phyloP scores from a whole-genome alignment of 2,113 vertebrate species.

The Anser brachyrhynchus region DNA sequence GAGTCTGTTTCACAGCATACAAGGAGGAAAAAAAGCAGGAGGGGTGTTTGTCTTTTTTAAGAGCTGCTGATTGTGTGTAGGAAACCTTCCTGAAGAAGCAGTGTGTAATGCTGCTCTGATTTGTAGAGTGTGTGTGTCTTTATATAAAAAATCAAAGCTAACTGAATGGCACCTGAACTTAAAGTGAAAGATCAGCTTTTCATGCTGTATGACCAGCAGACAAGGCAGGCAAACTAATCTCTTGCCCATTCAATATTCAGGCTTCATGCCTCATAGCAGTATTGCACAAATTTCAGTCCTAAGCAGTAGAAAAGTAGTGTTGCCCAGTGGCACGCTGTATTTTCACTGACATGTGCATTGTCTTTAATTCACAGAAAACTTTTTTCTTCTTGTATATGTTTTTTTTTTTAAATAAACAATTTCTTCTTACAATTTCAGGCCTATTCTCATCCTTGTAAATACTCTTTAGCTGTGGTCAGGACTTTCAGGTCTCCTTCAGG shows the following conservation, averaged over 20 bases:
- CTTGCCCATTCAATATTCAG: background rate
- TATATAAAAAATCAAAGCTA: background rate
- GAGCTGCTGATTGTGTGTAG: background rate
- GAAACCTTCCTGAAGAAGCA: background rate
- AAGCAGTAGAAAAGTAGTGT: background rate
- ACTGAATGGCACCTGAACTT: background rate
- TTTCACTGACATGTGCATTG: background rate
- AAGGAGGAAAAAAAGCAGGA: background rate
- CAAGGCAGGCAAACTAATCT: background rate
- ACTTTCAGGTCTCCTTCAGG: background rate
- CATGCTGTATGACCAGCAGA: background rate
- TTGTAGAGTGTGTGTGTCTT: background rate
- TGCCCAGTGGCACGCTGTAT: accelerated
- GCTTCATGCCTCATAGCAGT: background rate
- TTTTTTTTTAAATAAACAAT: background rate
- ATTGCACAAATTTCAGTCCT: background rate
- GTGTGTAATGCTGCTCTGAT: background rate
- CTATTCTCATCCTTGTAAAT: background rate
- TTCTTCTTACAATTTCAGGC: background rate
- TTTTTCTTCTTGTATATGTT: background rate
- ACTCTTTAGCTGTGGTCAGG: background rate
- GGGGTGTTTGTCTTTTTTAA: background rate
- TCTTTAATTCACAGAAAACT: background rate
- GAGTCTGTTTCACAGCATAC: background rate
- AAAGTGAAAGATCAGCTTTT: background rate